Evolutionary conservation across 2,113 vertebrate species (phyloP), one percentile per base, ranked within the genome.

Genomic region (Lota lota): DNA sequence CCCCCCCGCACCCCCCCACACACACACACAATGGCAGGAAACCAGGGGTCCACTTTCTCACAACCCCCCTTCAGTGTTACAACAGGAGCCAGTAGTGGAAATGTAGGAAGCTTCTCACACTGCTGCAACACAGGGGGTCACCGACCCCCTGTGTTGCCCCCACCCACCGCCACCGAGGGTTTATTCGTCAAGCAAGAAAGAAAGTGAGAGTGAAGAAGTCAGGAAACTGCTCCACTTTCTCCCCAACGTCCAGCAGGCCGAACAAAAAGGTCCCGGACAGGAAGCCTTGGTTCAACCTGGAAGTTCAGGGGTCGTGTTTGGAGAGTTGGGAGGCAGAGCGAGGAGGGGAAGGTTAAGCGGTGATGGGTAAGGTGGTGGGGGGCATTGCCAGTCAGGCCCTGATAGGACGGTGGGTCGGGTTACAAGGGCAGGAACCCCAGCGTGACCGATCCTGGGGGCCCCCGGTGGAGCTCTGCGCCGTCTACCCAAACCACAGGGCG

Each of bases 11-110:
- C 36, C 36, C 8, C 40, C 6, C 8, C 40, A 4, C 8, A 10
- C 28, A 47, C 40, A 10, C 61, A 64, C 51, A 88, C 85, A 88
- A 87, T 87, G 70, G 82, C 68, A 78, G 87, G 85, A 89, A 87
- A 64, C 67, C 56, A 14, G 40, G 40, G 40, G 74, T 69, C 74
- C 33, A 40, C 28, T 64, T 84, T 86, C 74, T 72, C 77, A 77
- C 69, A 84, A 70, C 66, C 73, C 73, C 70, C 5, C 68, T 74
- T 11, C 40, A 12, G 73, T 67, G 76, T 61, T 74, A 58, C 66
- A 77, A 19, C 60, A 70, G 64, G 56, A 72, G 74, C 67, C 64
- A 60, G 58, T 56, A 66, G 71, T 63, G 68, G 63, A 71, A 79
- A 69, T 64, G 70, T 21, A 82, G 86, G 87, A 88, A 89, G 79